Base-by-base conservation (phyloP, 2,113 vertebrate species). In the Paramormyrops kingsleyae region DNA sequence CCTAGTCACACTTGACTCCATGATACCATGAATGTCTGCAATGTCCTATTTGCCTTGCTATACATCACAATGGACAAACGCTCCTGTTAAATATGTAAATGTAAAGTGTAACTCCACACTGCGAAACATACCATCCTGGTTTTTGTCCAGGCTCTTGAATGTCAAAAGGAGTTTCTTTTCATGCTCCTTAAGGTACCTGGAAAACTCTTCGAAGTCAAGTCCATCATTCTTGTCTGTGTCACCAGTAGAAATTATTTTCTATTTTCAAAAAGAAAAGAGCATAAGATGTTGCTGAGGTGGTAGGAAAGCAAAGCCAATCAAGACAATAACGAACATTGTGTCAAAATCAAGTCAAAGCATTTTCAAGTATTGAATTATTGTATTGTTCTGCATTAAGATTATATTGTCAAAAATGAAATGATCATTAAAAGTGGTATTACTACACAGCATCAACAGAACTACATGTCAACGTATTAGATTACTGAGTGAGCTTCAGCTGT, bases 141-240 rank as follows among this genome's bases (percentile, higher is more conserved):
- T 99, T 96, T 97, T 99, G 94, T 99, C 98, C 95, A 99, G 90
- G 93, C 97, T 98, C 92, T 97, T 99, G 95, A 99, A 99, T 0
- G 98, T 98, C 70, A 99, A 94, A 89, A 93, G 96, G 94, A 99
- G 96, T 94, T 99, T 98, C 94, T 97, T 98, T 93, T 99, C 98
- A 49, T 99, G 98, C 10, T 98, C 97, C 94, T 96, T 97, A 86
- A 99, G 96, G 91, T 98, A 99, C 56, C 94, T 96, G 94, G 97
- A 94, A 92, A 99, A 99, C 94, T 99, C 98, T 62, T 90, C 93
- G 92, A 99, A 97, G 94, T 98, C 97, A 35, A 99, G 95, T 39
- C 95, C 94, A 0, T 96, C 96, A 53, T 99, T 97, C 88, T 96
- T 94, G 94, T 99, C 95, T 87, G 92, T 89, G 94, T 99, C 98